These are phyloP conservation scores for Ciona savignyi DNA, from an alignment of 23 tunicate genomes.

Conservation along the genomic window DNA sequence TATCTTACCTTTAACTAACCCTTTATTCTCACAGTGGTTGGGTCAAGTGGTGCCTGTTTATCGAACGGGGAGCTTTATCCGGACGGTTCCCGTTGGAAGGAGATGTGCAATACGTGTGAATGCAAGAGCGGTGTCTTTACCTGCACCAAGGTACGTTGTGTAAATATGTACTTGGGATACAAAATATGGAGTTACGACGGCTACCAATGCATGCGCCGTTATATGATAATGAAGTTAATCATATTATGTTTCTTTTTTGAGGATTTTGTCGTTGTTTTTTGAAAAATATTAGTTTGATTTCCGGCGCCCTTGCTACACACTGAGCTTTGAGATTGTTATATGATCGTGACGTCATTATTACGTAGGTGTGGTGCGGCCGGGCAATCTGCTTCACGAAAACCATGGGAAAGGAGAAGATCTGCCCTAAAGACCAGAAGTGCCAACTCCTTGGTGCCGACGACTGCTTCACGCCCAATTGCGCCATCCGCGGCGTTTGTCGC, in stretches of 20 bases:
- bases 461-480: conserved; percentile 57
- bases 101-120: conserved; percentile 49
- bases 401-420: conserved; percentile 2
- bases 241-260: too few relatives aligned
- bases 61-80: conserved; percentile 37
- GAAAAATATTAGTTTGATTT: too few relatives aligned
- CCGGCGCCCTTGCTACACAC: too few relatives aligned
- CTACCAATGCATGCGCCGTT: too few relatives aligned
- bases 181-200: neutral
- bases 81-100: conserved; percentile 36
- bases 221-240: too few relatives aligned
- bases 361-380: conserved; percentile 83
- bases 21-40: conserved; percentile 21
- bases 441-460: conserved; percentile 6
- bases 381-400: conserved; percentile 30
- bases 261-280: too few relatives aligned
- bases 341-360: too few relatives aligned
- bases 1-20: too few relatives aligned
- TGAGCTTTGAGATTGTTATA: too few relatives aligned
- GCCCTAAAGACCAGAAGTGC: conserved; percentile 36
- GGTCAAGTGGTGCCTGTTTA: conserved; percentile 24
- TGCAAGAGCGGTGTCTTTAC: conserved; percentile 28
- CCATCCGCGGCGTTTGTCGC: conserved; percentile 46
- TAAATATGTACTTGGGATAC: neutral
- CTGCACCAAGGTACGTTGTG: conserved; percentile 60